Evolutionary conservation across 2,888 invertebrate species (phyloP), one percentile per base, ranked within the genome.

Genomic region (Parthenolecanium corni): DNA sequence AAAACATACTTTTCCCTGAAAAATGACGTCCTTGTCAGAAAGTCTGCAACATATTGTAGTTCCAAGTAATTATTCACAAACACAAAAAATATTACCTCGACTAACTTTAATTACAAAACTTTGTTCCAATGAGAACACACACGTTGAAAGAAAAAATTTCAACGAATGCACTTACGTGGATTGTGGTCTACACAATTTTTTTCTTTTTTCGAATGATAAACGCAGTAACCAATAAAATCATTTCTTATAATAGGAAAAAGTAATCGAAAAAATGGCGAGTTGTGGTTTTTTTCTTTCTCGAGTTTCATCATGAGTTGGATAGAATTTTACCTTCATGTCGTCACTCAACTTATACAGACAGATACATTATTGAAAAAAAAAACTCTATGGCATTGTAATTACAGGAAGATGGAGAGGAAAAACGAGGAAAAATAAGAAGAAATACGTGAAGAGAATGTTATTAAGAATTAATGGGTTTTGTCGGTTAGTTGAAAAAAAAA

Each of bases 181-280:
- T 14, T 31, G 9, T n/a, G n/a, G n/a, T n/a, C n/a, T n/a, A n/a
- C n/a, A 31, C 9, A 31, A 4, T 31, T 31, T 31, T 31, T 31
- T 31, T 31, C 9, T 31, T 31, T 31, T 9, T 9, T 31, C 31
- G 31, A 31, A n/a, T n/a, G n/a, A n/a, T n/a, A n/a, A n/a, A n/a
- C n/a, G n/a, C n/a, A n/a, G 11, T 25, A 56, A 56, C 56, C 56
- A 56, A 57, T 57, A 57, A 57, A 57, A 57, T 20, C 25, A 46
- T 18, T 46, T 57, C 31, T n/a, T n/a, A 56, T 56, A 42, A 57
- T 57, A 25, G 46, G 42, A 57, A 46, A 57, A 18, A 40, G 24
- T 52, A 12, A 11, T n/a, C 11, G 25, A 46, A 23, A 57, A 57
- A 57, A 57, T 57, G 57, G 57, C 57, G 57, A 57, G 44, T 54